Conservation (phyloP, 2,888 invertebrate species). For the Folsomia manolachei region DNA sequence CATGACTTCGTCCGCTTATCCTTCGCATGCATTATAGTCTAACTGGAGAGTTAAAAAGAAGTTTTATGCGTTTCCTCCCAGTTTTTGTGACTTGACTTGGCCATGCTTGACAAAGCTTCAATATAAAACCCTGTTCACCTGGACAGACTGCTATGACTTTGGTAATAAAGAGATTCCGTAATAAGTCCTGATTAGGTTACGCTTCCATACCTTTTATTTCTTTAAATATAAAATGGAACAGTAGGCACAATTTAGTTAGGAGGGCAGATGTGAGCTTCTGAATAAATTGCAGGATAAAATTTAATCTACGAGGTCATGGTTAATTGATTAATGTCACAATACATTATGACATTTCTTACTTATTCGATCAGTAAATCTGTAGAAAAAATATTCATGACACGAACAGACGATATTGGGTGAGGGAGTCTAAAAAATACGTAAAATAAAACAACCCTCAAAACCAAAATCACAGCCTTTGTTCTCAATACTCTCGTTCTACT, state of each 20-base stretch:
- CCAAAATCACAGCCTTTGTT: not conserved
- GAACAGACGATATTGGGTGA: too few relatives aligned
- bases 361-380: not conserved
- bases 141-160: not conserved
- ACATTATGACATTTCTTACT: not conserved
- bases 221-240: not conserved
- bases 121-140: too few relatives aligned
- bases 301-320: not conserved
- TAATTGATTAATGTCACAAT: not conserved
- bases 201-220: constrained; percentile 12
- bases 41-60: not conserved
- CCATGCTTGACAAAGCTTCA: not conserved
- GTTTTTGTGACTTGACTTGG: not conserved
- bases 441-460: too few relatives aligned
- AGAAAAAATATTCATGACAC: too few relatives aligned
- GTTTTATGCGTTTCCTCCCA: not conserved
- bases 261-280: not conserved
- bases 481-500: not conserved
- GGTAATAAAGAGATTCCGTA: not conserved
- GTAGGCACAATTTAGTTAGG: too few relatives aligned
- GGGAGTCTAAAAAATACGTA: not conserved
- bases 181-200: constrained; percentile 11
- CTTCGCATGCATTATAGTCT: not conserved
- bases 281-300: not conserved
- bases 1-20: not conserved